A percentile compares a stretch with the other conserved stretches of the same genome.
phyloP scores from a whole-genome alignment of 2,797 vertebrate genomes.

The Chelon auratus region DNA sequence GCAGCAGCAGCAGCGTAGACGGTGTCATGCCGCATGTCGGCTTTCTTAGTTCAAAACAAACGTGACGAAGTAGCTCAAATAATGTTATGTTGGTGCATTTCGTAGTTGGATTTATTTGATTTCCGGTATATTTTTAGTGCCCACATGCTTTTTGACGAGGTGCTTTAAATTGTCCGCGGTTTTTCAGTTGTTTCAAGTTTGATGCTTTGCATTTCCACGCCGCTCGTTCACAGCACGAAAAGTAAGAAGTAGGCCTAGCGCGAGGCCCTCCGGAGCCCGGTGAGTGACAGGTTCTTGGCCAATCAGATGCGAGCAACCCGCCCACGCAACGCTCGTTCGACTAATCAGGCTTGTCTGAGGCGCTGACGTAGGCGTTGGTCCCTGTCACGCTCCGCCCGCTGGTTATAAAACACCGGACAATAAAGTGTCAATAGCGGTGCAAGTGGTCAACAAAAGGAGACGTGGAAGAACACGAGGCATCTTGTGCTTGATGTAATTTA shows the following conservation, averaged over 20 bases:
- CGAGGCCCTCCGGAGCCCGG: slow-evolving; percentile 59
- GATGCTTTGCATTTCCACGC: slow-evolving; percentile 62
- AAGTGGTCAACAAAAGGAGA: slow-evolving; percentile 17
- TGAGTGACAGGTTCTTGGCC: slow-evolving; percentile 68
- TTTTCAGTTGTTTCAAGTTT: slow-evolving; percentile 63
- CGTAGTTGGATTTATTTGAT: rapidly evolving
- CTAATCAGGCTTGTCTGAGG: slow-evolving; percentile 33
- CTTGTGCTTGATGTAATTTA: rapidly evolving
- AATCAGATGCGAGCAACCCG: slow-evolving; percentile 48
- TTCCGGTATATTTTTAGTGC: rapidly evolving
- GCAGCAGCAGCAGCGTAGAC: slow-evolving; percentile 36
- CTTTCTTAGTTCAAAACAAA: slow-evolving; percentile 81
- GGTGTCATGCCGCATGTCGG: slow-evolving; percentile 76
- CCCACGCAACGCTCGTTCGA: background rate
- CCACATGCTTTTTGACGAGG: rapidly evolving
- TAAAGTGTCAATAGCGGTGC: slow-evolving; percentile 42
- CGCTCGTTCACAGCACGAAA: slow-evolving; percentile 55
- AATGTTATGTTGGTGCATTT: background rate
- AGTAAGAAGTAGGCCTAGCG: slow-evolving; percentile 77
- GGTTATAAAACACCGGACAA: slow-evolving; percentile 79
- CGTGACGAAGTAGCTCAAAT: slow-evolving; percentile 61
- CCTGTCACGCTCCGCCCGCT: slow-evolving; percentile 54
- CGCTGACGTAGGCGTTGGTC: slow-evolving; percentile 17
- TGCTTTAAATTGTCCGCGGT: background rate
- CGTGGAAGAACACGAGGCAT: rapidly evolving